Evolutionary conservation across 2,888 invertebrate genomes (phyloP), one percentile per base, ranked within the genome.

Genomic region (Gastrophysa polygoni): DNA sequence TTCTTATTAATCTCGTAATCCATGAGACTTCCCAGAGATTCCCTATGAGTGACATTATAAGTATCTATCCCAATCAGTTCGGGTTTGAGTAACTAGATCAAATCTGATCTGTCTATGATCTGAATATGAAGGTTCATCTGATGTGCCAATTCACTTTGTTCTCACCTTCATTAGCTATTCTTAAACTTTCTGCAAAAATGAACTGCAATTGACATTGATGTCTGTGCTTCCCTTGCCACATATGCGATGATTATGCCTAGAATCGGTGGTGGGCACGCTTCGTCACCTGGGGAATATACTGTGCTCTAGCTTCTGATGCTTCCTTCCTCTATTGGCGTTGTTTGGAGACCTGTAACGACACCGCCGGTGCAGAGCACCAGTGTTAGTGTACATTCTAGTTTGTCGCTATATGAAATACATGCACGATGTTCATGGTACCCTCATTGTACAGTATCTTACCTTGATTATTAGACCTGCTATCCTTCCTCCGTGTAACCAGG

Each of bases 211-310:
- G 14, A 4, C 21, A 18, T 61, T 65, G 24, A 44, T 59, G 29
- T 59, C 21, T 1, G 20, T 61, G 47, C 59, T 57, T 0, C 57
- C 55, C 61, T 51, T 10, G 7, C 2, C 51, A 32, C 34, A 51
- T 51, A 32, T 29, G 51, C 11, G 2, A 32, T 2, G 16, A 54
- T 6, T 10, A n/a, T 14, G 24, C 16, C 28, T 1, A 54, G 0
- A 1, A 1, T 3, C 11, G 2, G 43, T 44, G 44, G 44, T 54
- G 54, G 54, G 18, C 54, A 43, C 2, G 14, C 1, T 5, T 32
- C 32, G 7, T 24, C 3, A 1, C 46, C 16, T 46, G 46, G 46
- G 10, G 2, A 46, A 20, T 54, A 54, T 18, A 43, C 24, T n/a
- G 54, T 43, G 17, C 44, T 6, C 44, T 24, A 44, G 44, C 17